Conservation (phyloP, 2,888 invertebrate genomes). For the Sepiola atlantica region DNA sequence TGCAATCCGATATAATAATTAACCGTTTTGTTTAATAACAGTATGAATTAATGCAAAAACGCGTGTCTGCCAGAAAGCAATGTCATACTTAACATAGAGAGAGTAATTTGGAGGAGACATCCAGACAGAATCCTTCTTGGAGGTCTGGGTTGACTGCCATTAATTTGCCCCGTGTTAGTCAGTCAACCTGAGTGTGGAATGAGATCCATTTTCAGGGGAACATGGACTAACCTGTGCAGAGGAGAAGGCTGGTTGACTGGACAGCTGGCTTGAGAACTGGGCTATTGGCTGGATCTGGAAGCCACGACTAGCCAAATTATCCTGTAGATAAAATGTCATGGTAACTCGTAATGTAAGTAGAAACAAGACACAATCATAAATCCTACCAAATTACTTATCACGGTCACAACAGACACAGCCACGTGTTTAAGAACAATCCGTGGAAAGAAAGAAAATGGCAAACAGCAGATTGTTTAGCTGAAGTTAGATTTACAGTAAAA, state of each 20-base stretch:
- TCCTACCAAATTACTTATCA: not conserved
- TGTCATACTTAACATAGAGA: no score
- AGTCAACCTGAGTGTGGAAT: not conserved
- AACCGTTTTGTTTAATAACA: no score
- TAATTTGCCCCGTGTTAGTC: not conserved
- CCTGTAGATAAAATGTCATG: constrained; percentile 43
- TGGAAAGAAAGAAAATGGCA: not conserved
- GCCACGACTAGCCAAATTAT: constrained; percentile 48
- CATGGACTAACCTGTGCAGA: constrained; percentile 42
- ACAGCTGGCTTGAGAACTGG: constrained; percentile 43
- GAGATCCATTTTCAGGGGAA: not conserved
- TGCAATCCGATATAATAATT: no score
- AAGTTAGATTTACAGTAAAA: not conserved
- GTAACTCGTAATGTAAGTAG: constrained; percentile 32
- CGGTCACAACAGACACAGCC: not conserved
- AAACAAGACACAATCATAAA: constrained; percentile 32
- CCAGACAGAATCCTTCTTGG: not conserved
- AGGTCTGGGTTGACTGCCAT: not conserved
- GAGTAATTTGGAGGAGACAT: not conserved
- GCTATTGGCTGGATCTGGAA: constrained; percentile 47
- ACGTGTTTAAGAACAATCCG: not conserved
- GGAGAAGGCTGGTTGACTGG: constrained; percentile 41
- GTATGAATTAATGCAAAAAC: no score
- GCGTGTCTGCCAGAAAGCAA: no score
- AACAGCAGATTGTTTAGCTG: not conserved